phyloP scores from a whole-genome alignment of 2,113 vertebrate species.

The Anoplopoma fimbria region DNA sequence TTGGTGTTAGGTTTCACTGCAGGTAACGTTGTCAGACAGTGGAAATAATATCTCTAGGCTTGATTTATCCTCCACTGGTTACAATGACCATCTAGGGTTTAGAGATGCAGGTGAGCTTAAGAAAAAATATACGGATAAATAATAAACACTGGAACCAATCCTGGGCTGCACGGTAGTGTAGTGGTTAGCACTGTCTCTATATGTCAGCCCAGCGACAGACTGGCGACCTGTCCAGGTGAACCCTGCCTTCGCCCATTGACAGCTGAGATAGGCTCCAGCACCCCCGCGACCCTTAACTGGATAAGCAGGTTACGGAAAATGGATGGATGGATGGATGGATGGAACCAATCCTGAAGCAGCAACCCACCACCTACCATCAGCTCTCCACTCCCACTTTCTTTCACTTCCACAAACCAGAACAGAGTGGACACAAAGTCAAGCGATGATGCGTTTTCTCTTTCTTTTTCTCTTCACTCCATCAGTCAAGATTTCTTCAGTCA shows the following conservation, averaged over 20 bases:
- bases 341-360: constrained; percentile 37
- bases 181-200: no score
- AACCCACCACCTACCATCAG: constrained; percentile 25
- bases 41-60: no score
- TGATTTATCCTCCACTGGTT: background rate
- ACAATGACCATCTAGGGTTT: background rate
- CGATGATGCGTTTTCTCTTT: background rate
- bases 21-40: background rate
- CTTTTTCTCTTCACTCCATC: background rate
- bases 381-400: constrained; percentile 31
- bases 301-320: no score
- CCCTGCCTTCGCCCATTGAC: no score
- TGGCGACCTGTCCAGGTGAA: no score
- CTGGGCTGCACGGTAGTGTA: no score
- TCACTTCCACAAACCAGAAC: no score
- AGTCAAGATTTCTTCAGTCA: background rate
- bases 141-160: constrained; percentile 35
- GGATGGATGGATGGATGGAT: no score
- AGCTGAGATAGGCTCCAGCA: no score
- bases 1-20: background rate
- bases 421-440: background rate
- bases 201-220: no score
- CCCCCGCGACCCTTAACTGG: no score
- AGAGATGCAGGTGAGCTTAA: background rate
- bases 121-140: background rate